Conservation (phyloP, 2,888 invertebrate genomes). For the Hololepta plana region DNA sequence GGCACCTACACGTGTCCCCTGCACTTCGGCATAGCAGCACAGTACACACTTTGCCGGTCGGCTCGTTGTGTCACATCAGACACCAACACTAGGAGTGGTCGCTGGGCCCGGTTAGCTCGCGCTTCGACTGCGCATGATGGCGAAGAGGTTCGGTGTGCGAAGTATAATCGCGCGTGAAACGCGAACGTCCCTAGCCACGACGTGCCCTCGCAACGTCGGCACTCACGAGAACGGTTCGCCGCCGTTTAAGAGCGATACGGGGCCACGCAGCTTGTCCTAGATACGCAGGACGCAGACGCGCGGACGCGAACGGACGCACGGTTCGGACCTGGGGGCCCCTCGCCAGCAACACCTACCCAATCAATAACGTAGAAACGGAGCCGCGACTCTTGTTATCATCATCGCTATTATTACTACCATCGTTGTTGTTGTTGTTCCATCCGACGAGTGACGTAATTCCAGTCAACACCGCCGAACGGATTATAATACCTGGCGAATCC, state of each 20-base stretch:
- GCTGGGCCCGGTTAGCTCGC: conserved; percentile 22
- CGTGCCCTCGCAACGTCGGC: conserved; percentile 13
- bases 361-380: conserved; percentile 22
- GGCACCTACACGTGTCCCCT: conserved; percentile 31
- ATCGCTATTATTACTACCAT: too few species aligned
- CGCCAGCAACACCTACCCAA: conserved; percentile 27
- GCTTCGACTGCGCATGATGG: conserved; percentile 24
- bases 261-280: conserved; percentile 17
- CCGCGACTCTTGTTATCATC: conserved; percentile 19
- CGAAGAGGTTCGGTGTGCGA: conserved; percentile 18
- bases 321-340: conserved; percentile 32
- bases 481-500: conserved; percentile 19
- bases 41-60: conserved; percentile 20
- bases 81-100: conserved; percentile 28
- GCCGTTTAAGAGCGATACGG: too few species aligned
- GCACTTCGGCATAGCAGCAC: conserved; percentile 23
- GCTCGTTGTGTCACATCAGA: conserved; percentile 24
- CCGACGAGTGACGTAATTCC: conserved; percentile 22
- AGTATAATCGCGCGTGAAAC: conserved; percentile 21
- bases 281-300: conserved; percentile 25
- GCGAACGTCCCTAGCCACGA: conserved; percentile 11
- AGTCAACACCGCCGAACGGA: conserved; percentile 23
- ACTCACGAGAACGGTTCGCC: too few species aligned
- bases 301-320: too few species aligned
- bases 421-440: conserved; percentile 19